These are phyloP conservation scores for Pseudochirops cupreus DNA, from an alignment of 2,797 vertebrate genomes.

Conservation along the genomic window DNA sequence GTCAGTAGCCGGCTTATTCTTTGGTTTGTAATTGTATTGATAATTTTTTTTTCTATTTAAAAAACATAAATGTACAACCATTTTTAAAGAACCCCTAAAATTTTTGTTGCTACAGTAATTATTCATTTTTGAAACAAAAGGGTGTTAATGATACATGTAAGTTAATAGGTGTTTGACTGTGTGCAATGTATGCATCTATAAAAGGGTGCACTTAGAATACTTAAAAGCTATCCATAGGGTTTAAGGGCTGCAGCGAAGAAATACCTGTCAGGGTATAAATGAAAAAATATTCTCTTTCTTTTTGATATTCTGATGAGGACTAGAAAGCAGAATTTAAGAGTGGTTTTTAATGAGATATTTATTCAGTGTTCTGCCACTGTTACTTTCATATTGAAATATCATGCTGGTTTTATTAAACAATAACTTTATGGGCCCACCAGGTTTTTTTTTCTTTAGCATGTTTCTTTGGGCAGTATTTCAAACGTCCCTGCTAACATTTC, in stretches of 20 bases:
- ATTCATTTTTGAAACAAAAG: slow-evolving; percentile 56
- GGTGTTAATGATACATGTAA: slow-evolving; percentile 23
- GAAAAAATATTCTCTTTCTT: slow-evolving; percentile 54
- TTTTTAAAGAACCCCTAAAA: slow-evolving; percentile 5
- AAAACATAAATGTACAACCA: background rate
- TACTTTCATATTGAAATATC: slow-evolving; percentile 70
- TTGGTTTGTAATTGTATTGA: background rate
- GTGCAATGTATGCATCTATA: background rate
- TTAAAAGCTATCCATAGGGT: slow-evolving; percentile 52
- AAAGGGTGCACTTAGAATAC: slow-evolving; percentile 33
- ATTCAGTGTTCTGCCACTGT: slow-evolving; percentile 62
- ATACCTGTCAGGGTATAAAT: slow-evolving; percentile 57
- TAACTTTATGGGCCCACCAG: slow-evolving; percentile 28
- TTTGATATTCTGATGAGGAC: slow-evolving; percentile 72
- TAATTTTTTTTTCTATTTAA: background rate
- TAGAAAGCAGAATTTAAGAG: slow-evolving; percentile 58
- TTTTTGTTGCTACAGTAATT: slow-evolving; percentile 26
- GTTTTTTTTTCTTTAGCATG: slow-evolving; percentile 35
- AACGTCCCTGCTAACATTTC: slow-evolving; percentile 43
- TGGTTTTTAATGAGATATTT: slow-evolving; percentile 69
- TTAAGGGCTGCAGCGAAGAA: slow-evolving; percentile 58
- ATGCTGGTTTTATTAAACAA: slow-evolving; percentile 74
- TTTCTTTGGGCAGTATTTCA: slow-evolving; percentile 66
- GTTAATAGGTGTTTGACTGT: slow-evolving; percentile 45
- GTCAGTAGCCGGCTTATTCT: background rate